Percentiles rank a stretch among this genome's conserved stretches.
These are phyloP conservation scores for Drosophila dives DNA, from an alignment of 2,888 invertebrate genomes.

Conservation along the genomic window DNA sequence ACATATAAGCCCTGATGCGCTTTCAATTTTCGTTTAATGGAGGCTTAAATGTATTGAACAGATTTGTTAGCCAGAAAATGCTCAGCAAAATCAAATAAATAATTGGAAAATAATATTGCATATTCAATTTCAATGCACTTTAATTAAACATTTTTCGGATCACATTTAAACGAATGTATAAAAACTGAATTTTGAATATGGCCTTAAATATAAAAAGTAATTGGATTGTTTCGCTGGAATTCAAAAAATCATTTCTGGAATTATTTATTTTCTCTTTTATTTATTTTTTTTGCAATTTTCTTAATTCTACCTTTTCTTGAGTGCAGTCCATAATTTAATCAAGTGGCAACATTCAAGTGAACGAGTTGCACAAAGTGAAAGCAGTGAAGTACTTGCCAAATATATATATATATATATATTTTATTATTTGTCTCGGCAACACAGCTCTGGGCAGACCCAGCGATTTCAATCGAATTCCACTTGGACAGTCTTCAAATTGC, in stretches of 20 bases:
- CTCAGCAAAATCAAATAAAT: conserved; percentile 3
- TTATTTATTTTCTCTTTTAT: neutral
- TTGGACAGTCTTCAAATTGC: conserved; percentile 26
- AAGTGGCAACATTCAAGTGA: neutral
- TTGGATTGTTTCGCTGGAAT: neutral
- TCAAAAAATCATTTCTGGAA: neutral
- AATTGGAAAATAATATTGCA: conserved; percentile 7
- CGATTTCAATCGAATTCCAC: conserved; percentile 20
- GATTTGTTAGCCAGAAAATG: conserved; percentile 18
- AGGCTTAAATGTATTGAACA: conserved; percentile 30
- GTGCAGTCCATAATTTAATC: conserved; percentile 14
- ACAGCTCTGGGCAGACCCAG: neutral
- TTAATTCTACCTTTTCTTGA: neutral
- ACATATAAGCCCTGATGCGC: neutral
- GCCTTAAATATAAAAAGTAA: no score
- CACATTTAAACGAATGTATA: neutral
- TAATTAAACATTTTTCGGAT: neutral
- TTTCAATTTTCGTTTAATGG: conserved; percentile 44
- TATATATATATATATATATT: neutral
- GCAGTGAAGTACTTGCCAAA: neutral
- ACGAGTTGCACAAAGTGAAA: neutral
- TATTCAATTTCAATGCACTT: conserved; percentile 16
- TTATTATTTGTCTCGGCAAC: conserved; percentile 19
- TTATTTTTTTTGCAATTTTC: neutral
- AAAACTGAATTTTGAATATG: neutral